phyloP scores from a whole-genome alignment of 2,888 invertebrate genomes.

The Amphipyra berbera region DNA sequence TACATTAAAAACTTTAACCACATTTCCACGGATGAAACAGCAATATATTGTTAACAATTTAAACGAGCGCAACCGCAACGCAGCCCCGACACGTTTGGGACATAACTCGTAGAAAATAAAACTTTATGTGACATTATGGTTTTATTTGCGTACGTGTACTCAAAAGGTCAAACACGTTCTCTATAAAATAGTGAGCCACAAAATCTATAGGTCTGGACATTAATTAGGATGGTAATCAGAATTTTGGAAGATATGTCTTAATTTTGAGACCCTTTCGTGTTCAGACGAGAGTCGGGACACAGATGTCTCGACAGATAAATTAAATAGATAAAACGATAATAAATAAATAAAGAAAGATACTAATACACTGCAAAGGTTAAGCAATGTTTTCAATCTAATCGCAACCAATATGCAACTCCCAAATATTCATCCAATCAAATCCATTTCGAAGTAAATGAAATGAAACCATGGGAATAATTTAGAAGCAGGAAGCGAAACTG shows the following conservation, averaged over 20 bases:
- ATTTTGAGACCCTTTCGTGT: background rate
- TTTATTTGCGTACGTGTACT: constrained; percentile 38
- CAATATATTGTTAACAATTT: constrained; percentile 38
- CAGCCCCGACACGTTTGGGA: constrained; percentile 31
- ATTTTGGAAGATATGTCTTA: background rate
- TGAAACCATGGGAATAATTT: constrained; percentile 59
- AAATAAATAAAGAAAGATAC: background rate
- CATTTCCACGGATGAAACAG: constrained; percentile 18
- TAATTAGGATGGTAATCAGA: background rate
- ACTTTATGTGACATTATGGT: constrained; percentile 49
- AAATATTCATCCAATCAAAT: constrained; percentile 49
- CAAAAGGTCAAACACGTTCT: constrained; percentile 24
- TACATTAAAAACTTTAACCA: constrained; percentile 15
- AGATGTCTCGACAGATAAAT: too few relatives aligned
- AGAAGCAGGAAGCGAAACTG: constrained; percentile 51
- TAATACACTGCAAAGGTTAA: background rate
- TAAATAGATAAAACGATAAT: too few relatives aligned
- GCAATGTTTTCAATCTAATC: background rate
- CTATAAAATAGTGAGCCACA: constrained; percentile 22
- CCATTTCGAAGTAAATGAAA: constrained; percentile 61
- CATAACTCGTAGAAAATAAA: constrained; percentile 53
- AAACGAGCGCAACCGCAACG: constrained; percentile 29
- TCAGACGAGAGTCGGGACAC: too few relatives aligned
- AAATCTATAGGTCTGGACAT: constrained; percentile 14
- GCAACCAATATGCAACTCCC: constrained; percentile 21